Evolutionary conservation across 2,888 invertebrate genomes (phyloP).

Genomic region (Plebejus argus): DNA sequence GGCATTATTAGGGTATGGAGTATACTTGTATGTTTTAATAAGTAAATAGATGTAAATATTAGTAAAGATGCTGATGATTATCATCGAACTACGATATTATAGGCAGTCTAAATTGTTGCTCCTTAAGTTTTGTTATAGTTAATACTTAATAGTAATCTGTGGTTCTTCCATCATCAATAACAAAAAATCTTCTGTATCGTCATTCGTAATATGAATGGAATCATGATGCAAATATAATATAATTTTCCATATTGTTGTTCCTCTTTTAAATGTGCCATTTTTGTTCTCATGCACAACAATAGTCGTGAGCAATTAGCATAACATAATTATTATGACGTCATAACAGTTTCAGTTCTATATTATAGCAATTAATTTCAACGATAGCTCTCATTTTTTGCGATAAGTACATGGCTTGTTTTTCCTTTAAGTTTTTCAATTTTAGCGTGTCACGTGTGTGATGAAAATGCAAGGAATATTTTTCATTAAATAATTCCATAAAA

Average conservation of each 20-base stretch:
- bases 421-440: too few relatives aligned
- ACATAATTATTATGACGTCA: neutral
- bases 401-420: too few relatives aligned
- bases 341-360: neutral
- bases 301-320: neutral
- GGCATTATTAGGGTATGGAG: neutral
- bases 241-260: neutral
- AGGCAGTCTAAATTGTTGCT: too few relatives aligned
- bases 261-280: neutral
- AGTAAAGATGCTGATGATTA: too few relatives aligned
- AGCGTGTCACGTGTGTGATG: too few relatives aligned
- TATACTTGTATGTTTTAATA: neutral
- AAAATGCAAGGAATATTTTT: too few relatives aligned
- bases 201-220: neutral
- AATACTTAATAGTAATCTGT: too few relatives aligned
- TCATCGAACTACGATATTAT: too few relatives aligned
- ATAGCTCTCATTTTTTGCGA: too few relatives aligned
- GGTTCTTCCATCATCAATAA: neutral
- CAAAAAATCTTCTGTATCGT: neutral
- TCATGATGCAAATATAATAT: neutral
- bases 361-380: neutral
- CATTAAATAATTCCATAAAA: too few relatives aligned
- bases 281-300: neutral
- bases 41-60: too few relatives aligned
- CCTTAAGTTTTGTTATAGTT: too few relatives aligned